Evolutionary conservation across 2,888 invertebrate species (phyloP), one percentile per base, ranked within the genome.

Genomic region (Rhingia rostrata): DNA sequence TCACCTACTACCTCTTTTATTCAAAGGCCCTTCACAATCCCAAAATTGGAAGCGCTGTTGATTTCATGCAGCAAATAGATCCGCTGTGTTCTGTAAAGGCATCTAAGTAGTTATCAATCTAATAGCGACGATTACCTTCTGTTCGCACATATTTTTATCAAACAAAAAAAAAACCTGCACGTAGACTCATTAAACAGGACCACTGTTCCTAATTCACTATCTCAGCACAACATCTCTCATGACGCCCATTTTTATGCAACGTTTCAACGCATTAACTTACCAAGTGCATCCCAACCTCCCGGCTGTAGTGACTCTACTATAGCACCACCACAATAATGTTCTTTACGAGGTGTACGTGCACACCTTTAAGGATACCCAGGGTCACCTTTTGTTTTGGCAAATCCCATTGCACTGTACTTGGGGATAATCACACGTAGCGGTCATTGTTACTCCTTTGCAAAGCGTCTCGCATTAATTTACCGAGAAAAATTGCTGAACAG

Each of bases 351-450:
- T 49, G 45, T 70, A 75, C 58, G 70, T 81, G 69, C 6, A 53
- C 51, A 75, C 69, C 39, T 64, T 51, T 7, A 51, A 45, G 60
- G 51, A 61, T 66, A 79, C 51, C 45, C 56, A 45, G 12, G 37
- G 10, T 37, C 45, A 22, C 53, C 47, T 39, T 30, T 56, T 64
- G 58, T 70, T 63, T 35, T 45, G 14, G 6, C 37, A 37, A 7
- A 9, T 12, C 14, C 51, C 32, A 4, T 22, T 4, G 10, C 6
- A n/a, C 61, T 35, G 10, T 33, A 39, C 22, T 22, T 22, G 1
- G 39, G 58, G 63, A 58, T 64, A 66, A 75, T 75, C 64, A 81
- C 64, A 81, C 64, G 81, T 75, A 70, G 39, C 32, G 81, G 70
- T 70, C 74, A 70, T 75, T 70, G 81, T 56, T 69, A 51, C 51